Percentiles rank a stretch among this genome's conserved stretches.
Evolutionary conservation across 2,797 vertebrate species (phyloP).

Genomic region (Notolepis coatsorum): DNA sequence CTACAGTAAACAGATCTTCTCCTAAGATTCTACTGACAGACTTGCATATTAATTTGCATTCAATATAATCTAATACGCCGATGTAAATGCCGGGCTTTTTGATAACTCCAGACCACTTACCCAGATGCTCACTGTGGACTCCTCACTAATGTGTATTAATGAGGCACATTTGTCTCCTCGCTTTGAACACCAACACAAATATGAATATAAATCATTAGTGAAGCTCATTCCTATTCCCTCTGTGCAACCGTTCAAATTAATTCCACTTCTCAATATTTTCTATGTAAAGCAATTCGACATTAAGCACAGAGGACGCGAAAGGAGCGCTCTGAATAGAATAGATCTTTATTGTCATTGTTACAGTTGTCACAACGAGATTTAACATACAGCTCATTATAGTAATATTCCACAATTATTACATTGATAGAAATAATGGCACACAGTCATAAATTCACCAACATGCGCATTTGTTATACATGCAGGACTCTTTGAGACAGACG

Average conservation of each 20-base stretch:
- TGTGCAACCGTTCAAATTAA: constrained; percentile 25
- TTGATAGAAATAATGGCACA: too few species aligned
- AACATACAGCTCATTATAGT: too few species aligned
- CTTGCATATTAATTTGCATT: constrained; percentile 9
- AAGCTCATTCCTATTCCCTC: constrained; percentile 18
- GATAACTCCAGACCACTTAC: constrained; percentile 1
- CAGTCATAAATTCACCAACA: too few species aligned
- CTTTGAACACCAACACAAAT: constrained; percentile 24
- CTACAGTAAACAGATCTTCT: background rate
- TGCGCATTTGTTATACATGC: too few species aligned
- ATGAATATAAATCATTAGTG: constrained; percentile 11
- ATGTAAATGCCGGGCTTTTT: background rate
- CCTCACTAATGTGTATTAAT: background rate
- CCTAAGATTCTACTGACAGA: background rate
- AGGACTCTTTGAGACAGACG: too few species aligned
- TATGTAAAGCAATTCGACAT: constrained; percentile 26
- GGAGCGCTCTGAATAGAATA: too few species aligned
- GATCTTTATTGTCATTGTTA: too few species aligned
- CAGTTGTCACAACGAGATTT: too few species aligned
- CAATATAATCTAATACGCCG: background rate
- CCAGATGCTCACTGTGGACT: constrained; percentile 2
- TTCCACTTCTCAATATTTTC: constrained; percentile 4
- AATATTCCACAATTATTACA: too few species aligned
- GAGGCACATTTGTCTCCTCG: constrained; percentile 1
- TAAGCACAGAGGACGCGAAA: too few species aligned